Evolutionary conservation across 2,113 vertebrate genomes (phyloP).

Genomic region (Phoxinus phoxinus): DNA sequence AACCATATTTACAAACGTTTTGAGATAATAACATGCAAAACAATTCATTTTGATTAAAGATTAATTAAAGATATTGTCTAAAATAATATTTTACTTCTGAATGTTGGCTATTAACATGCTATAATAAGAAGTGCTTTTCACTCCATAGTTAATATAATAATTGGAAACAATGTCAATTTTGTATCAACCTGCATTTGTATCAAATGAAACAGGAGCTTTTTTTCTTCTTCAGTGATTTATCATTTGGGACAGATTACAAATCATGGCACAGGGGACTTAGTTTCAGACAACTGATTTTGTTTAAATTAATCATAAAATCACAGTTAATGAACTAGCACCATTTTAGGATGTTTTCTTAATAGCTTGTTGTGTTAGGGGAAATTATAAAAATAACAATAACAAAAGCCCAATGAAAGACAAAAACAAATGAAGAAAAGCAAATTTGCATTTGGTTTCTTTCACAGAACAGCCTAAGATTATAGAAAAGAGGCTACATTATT

Average conservation of each 20-base stretch:
- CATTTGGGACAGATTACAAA: not conserved
- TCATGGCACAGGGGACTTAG: not conserved
- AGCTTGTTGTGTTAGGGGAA: not conserved
- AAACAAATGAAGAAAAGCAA: not conserved
- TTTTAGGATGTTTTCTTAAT: not conserved
- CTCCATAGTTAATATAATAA: not conserved
- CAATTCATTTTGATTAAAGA: not conserved
- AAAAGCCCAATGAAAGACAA: not conserved
- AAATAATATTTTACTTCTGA: not conserved
- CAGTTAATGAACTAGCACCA: not conserved
- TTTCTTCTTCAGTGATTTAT: not conserved
- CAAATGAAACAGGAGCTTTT: not conserved
- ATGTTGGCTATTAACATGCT: not conserved
- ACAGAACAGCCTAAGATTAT: not conserved
- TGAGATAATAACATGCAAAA: not conserved
- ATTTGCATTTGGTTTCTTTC: not conserved
- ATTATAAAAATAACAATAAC: too few relatives aligned
- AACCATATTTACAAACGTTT: not conserved
- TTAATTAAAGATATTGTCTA: not conserved
- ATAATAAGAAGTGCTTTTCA: not conserved
- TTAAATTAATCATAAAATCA: not conserved
- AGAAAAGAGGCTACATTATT: not conserved
- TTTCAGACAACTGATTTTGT: not conserved
- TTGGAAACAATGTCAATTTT: not conserved
- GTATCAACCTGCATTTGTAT: not conserved